These are phyloP conservation scores for Acrossocheilus fasciatus DNA, from an alignment of 2,797 vertebrate species.

Conservation along the genomic window DNA sequence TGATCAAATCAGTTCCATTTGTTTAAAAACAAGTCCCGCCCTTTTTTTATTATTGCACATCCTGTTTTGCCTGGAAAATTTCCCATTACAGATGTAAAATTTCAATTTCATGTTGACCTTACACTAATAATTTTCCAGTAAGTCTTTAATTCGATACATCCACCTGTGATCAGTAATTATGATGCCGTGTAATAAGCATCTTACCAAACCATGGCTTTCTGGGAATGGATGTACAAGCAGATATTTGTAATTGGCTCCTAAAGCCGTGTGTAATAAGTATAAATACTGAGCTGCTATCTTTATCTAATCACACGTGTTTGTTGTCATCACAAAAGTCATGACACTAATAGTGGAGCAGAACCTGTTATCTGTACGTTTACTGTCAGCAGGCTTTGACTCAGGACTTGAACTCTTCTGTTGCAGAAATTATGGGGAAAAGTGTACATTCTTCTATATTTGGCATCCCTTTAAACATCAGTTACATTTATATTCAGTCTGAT, in stretches of 20 bases:
- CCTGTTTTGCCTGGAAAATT: neutral
- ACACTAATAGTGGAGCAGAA: neutral
- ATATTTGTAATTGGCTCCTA: neutral
- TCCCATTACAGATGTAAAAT: neutral
- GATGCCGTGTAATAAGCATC: neutral
- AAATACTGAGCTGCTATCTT: neutral
- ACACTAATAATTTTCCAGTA: neutral
- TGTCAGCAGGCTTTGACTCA: neutral
- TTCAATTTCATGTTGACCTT: neutral
- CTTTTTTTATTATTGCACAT: neutral
- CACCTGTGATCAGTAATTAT: neutral
- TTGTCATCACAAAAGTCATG: neutral
- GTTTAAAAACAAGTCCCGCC: neutral
- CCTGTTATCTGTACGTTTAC: slow-evolving; percentile 13
- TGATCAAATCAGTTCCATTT: neutral
- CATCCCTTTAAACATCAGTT: neutral
- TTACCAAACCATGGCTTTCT: neutral
- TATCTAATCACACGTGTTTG: neutral
- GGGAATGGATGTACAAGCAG: neutral
- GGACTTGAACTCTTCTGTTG: neutral
- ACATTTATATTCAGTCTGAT: neutral
- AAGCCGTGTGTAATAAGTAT: neutral
- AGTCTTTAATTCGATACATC: neutral
- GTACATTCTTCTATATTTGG: neutral
- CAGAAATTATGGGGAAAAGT: neutral